Percentiles rank a stretch among this genome's conserved stretches.
Conservation (phyloP, 2,113 vertebrate species). For the Leucoraja erinaceus region DNA sequence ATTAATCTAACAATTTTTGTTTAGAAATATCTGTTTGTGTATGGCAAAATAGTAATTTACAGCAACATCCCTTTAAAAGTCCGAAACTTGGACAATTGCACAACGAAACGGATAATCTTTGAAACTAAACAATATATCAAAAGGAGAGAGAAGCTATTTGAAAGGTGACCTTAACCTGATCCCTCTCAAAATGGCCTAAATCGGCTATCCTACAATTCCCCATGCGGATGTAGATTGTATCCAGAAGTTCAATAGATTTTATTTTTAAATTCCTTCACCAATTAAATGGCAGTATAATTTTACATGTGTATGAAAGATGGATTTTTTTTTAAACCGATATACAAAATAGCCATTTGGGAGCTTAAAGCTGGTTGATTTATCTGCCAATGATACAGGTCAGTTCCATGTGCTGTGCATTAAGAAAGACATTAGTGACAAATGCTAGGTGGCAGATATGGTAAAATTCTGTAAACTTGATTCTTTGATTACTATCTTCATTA, state of each 20-base stretch:
- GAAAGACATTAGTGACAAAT: neutral
- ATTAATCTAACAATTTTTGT: neutral
- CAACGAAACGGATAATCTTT: neutral
- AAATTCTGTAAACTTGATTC: neutral
- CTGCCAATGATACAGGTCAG: neutral
- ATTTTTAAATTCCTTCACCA: conserved; percentile 24
- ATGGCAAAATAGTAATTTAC: neutral
- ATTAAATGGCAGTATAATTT: conserved; percentile 14
- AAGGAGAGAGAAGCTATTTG: conserved; percentile 24
- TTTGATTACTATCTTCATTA: conserved; percentile 1
- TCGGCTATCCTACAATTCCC: neutral
- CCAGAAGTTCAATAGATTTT: conserved; percentile 22
- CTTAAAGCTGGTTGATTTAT: neutral
- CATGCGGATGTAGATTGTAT: conserved; percentile 27
- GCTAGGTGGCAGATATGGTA: neutral
- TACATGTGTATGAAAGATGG: conserved; percentile 20
- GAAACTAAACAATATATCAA: neutral
- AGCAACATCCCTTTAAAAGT: conserved; percentile 23
- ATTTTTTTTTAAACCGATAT: conserved; percentile 8
- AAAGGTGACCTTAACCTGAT: conserved; percentile 38
- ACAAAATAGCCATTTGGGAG: neutral
- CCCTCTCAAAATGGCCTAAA: neutral
- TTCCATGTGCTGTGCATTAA: neutral
- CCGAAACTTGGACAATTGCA: conserved; percentile 25
- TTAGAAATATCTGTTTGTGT: neutral